Evolutionary conservation across 1,140 invertebrate species (phyloP).

Genomic region (Sinonovacula constricta): DNA sequence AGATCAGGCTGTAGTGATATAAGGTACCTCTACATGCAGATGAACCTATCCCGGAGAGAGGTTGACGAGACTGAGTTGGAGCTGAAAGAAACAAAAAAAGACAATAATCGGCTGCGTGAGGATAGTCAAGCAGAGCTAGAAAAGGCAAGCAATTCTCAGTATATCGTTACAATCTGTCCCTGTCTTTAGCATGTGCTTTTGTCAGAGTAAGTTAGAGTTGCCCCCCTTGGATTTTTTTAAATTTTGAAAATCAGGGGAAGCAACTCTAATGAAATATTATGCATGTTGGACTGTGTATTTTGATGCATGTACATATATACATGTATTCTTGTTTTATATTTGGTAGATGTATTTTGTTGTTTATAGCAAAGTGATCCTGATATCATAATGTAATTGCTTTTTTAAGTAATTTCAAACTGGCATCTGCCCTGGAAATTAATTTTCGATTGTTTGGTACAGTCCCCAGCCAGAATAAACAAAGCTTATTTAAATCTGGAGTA

Average conservation of each 20-base stretch:
- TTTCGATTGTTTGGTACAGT: too few relatives aligned
- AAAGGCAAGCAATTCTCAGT: conserved; percentile 66
- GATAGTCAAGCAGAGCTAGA: conserved; percentile 75
- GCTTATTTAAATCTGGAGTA: too few relatives aligned
- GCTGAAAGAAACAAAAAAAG: conserved; percentile 66
- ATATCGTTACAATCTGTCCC: neutral
- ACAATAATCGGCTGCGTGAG: conserved; percentile 62
- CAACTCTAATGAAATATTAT: neutral
- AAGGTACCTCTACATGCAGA: conserved; percentile 65
- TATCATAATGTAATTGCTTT: too few relatives aligned
- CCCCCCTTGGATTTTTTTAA: conserved; percentile 10
- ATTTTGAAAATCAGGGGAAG: neutral
- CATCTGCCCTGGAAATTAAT: too few relatives aligned
- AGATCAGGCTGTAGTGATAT: too few relatives aligned
- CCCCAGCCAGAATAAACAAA: too few relatives aligned
- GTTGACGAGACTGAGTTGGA: conserved; percentile 68
- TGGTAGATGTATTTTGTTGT: too few relatives aligned
- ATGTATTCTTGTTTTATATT: too few relatives aligned
- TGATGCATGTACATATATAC: too few relatives aligned
- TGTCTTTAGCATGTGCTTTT: neutral
- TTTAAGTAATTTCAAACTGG: too few relatives aligned
- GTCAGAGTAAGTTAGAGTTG: neutral
- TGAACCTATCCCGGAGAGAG: conserved; percentile 70
- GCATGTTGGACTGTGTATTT: neutral
- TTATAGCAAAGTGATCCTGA: too few relatives aligned